phyloP scores from a whole-genome alignment of 2,113 vertebrate species.

The Rhineura floridana region DNA sequence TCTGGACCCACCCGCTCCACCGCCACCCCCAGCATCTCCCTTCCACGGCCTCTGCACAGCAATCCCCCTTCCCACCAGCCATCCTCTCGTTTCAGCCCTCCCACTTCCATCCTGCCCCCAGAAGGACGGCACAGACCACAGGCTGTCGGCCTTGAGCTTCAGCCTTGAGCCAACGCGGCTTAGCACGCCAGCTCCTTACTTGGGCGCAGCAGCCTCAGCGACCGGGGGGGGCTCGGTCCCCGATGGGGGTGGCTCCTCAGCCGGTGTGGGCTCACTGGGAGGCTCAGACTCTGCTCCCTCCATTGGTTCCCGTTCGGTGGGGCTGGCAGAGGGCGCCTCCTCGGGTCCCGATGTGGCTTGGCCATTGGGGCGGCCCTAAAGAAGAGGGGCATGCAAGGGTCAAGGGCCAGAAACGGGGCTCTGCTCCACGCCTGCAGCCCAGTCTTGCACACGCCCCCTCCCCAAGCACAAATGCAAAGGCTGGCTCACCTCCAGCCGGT shows the following conservation, averaged over 20 bases:
- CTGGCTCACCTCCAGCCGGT: conserved; percentile 83
- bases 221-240: conserved; percentile 48
- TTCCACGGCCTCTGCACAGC: not conserved
- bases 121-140: not conserved
- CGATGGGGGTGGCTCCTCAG: conserved; percentile 50
- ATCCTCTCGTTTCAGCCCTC: not conserved
- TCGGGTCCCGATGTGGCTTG: not conserved
- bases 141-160: not conserved
- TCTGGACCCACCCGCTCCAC: not conserved
- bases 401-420: not conserved
- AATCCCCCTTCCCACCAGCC: not conserved
- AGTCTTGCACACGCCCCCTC: fast-evolving
- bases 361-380: conserved; percentile 54
- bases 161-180: not conserved
- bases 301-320: conserved; percentile 67
- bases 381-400: no score
- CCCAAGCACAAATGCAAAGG: not conserved
- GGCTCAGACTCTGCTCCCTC: conserved; percentile 63
- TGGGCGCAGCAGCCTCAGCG: conserved; percentile 58
- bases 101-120: not conserved
- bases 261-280: conserved; percentile 32
- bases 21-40: not conserved
- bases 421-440: not conserved
- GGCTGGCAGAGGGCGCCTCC: conserved; percentile 45
- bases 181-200: conserved; percentile 45